Base-by-base conservation (phyloP, 30 jellyfish, hydroid and myxozoan species). In the Hydractinia echinata region DNA sequence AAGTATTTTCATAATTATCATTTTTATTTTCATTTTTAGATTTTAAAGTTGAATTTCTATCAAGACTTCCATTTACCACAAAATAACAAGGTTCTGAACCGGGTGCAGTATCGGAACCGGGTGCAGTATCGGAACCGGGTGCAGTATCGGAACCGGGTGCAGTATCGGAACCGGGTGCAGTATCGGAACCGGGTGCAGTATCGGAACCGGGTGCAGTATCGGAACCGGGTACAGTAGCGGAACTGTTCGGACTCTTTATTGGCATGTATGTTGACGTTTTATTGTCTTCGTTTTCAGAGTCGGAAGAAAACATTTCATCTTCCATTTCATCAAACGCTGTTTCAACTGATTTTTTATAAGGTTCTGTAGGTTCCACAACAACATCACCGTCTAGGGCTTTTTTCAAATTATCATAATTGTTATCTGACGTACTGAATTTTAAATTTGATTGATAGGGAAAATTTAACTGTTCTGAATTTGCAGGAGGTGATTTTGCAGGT, bases 301-400 rank as follows among this genome's bases (percentile, higher is more conserved):
- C 96, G 10, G 83, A 69, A 71, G 20, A 88, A 44, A 86, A 50
- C 96, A 92, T 82, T 49, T 60, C 79, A 11, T 83, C 94, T 61
- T 87, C 96, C 51, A 92, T 67, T 66, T 86, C 96, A 14, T 72
- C 88, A 78, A 73, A 86, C 0, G 78, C 96, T 15, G 72, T 39
- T 19, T 86, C 95, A 67, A 92, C 76, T 11, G 87, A 72, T 68
- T 53, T 55, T 51, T 56, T 56, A 56, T 56, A 5, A 10, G 73
- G 16, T 62, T 62, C 73, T 13, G 16, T 13, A 64, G 39, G 74
- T n/a, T 6, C 8, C 19, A 64, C 74, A n/a, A n/a, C 39, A 13
- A 7, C 74, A 6, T 64, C 39, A 13, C 19, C 74, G 39, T 13
- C 39, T 13, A 7, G 51, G 8, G 4, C 18, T 30, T 30, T 30